phyloP scores from a whole-genome alignment of 2,888 invertebrate species.

The Peribatodes rhomboidaria region DNA sequence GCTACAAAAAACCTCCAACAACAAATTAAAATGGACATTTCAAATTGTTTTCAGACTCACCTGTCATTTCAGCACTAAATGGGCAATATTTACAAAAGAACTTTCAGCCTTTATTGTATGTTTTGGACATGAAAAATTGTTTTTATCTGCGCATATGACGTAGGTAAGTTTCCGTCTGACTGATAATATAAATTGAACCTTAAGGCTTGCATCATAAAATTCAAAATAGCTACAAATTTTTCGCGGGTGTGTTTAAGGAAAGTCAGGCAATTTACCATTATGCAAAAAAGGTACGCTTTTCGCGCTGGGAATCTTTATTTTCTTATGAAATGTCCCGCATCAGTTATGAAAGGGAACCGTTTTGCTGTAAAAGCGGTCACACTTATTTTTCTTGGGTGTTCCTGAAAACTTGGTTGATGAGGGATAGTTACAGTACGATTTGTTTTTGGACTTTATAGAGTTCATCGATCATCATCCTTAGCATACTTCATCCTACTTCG shows the following conservation, averaged over 20 bases:
- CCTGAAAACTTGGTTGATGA: background rate
- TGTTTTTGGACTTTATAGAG: too few species aligned
- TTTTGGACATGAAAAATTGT: slow-evolving; percentile 41
- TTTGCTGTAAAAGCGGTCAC: slow-evolving; percentile 16
- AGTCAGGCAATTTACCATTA: slow-evolving; percentile 41
- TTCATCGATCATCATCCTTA: too few species aligned
- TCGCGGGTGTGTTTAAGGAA: slow-evolving; percentile 6
- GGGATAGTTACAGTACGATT: too few species aligned
- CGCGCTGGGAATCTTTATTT: slow-evolving; percentile 38
- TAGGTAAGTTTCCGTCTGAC: slow-evolving; percentile 26
- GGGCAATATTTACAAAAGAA: slow-evolving; percentile 22
- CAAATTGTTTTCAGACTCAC: background rate
- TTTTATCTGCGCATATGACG: slow-evolving; percentile 27
- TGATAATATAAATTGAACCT: slow-evolving; percentile 17
- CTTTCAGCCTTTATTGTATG: slow-evolving; percentile 27
- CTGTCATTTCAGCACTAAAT: slow-evolving; percentile 7
- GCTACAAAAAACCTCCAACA: background rate
- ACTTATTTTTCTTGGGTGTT: background rate
- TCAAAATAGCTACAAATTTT: background rate
- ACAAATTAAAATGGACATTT: background rate
- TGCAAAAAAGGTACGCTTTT: slow-evolving; percentile 40
- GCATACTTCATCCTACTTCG: too few species aligned
- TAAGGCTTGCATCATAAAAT: background rate
- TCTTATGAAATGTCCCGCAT: slow-evolving; percentile 33
- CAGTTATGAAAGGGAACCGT: slow-evolving; percentile 24